Conservation (phyloP, 2,888 invertebrate species). For the Scotopteryx bipunctaria region DNA sequence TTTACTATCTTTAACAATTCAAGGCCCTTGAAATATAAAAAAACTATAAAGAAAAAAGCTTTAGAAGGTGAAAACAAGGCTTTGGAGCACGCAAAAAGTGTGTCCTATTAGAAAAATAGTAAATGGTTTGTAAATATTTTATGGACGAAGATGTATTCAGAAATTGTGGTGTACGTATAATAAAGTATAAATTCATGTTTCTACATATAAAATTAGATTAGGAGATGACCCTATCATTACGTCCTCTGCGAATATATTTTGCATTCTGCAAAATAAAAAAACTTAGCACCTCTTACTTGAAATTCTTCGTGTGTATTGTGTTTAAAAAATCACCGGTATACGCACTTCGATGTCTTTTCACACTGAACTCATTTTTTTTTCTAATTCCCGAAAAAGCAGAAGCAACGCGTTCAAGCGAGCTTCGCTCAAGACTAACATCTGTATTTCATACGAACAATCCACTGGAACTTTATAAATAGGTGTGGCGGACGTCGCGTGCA, state of each 20-base stretch:
- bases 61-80: too few relatives aligned
- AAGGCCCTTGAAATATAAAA: background rate
- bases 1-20: background rate
- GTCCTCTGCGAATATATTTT: slow-evolving; percentile 25
- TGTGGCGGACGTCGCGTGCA: slow-evolving; percentile 56
- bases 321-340: slow-evolving; percentile 49
- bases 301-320: slow-evolving; percentile 46
- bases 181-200: slow-evolving; percentile 8
- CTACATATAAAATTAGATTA: slow-evolving; percentile 19
- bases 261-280: slow-evolving; percentile 37
- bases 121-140: too few relatives aligned
- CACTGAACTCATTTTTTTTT: slow-evolving; percentile 57
- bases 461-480: slow-evolving; percentile 84
- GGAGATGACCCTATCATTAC: slow-evolving; percentile 18
- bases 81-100: too few relatives aligned
- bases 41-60: too few relatives aligned
- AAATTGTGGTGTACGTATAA: too few relatives aligned
- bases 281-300: slow-evolving; percentile 50
- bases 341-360: slow-evolving; percentile 59
- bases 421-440: slow-evolving; percentile 66
- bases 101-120: too few relatives aligned
- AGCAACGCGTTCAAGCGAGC: slow-evolving; percentile 44
- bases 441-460: slow-evolving; percentile 75
- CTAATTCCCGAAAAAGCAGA: slow-evolving; percentile 11
- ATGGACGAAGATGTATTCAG: too few relatives aligned